Percentiles rank a stretch among this genome's conserved stretches.
These are phyloP conservation scores for Blastomussa wellsi DNA, from an alignment of 92 coral and sea anemone species.

Conservation along the genomic window DNA sequence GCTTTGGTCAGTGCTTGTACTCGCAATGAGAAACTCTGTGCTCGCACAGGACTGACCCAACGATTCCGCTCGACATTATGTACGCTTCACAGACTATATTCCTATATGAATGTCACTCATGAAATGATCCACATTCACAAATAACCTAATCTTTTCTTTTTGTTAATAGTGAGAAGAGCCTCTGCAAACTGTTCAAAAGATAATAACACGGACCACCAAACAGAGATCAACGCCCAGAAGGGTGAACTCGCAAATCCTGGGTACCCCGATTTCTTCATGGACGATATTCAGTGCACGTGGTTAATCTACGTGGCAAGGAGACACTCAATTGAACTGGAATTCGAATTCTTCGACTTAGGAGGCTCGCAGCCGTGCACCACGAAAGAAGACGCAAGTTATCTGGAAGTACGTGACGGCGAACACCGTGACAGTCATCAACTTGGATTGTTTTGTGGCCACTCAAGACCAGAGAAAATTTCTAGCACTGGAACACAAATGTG, in stretches of 20 bases:
- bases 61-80: too few relatives aligned
- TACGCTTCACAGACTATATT: too few relatives aligned
- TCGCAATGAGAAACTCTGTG: too few relatives aligned
- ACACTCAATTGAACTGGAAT: constrained; percentile 50
- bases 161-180: constrained; percentile 17
- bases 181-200: constrained; percentile 31
- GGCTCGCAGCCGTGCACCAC: constrained; percentile 36
- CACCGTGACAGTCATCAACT: constrained; percentile 40
- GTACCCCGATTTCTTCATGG: constrained; percentile 66
- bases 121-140: not conserved
- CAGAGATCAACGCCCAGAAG: constrained; percentile 13
- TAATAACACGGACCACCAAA: constrained; percentile 23
- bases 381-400: constrained; percentile 29
- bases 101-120: too few relatives aligned
- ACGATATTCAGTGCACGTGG: constrained; percentile 74
- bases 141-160: not conserved
- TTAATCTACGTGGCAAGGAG: constrained; percentile 56
- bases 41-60: too few relatives aligned
- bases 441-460: constrained; percentile 69
- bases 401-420: constrained; percentile 69
- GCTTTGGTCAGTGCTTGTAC: too few relatives aligned
- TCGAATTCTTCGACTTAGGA: constrained; percentile 70
- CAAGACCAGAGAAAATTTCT: constrained; percentile 48
- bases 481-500: constrained; percentile 60
- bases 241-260: constrained; percentile 63